These are phyloP conservation scores for Accipiter cooperii DNA, from an alignment of 2,113 vertebrate genomes.

Conservation along the genomic window DNA sequence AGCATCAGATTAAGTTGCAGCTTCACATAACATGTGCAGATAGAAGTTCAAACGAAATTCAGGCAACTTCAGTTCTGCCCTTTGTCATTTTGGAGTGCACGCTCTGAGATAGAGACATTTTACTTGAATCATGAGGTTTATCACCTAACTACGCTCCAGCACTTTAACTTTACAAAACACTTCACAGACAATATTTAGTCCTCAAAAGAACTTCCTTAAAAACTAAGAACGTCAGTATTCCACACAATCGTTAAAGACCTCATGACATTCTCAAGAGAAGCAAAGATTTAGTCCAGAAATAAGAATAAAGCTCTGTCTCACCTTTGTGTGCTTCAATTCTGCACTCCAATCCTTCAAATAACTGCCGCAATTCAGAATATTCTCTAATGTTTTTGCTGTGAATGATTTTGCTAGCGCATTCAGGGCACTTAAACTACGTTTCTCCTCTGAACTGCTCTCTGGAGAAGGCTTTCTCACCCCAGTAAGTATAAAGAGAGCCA, in stretches of 20 bases:
- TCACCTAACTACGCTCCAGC: background rate
- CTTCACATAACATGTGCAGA: background rate
- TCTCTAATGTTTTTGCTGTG: background rate
- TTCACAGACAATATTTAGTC: background rate
- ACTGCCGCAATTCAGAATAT: background rate
- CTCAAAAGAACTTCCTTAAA: conserved; percentile 3
- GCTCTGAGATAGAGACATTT: background rate
- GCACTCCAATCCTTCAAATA: background rate
- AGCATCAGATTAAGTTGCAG: background rate
- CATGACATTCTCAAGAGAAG: background rate
- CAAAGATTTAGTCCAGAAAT: background rate
- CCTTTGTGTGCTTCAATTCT: background rate
- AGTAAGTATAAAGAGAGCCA: background rate
- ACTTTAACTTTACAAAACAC: background rate
- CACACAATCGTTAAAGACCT: background rate
- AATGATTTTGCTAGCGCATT: background rate
- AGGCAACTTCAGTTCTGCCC: background rate
- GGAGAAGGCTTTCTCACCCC: conserved; percentile 36
- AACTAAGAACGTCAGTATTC: background rate
- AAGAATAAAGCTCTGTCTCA: background rate
- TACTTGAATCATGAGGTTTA: background rate
- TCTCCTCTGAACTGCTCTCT: conserved; percentile 30
- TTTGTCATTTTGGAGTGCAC: conserved; percentile 10
- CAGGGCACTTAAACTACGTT: conserved; percentile 15
- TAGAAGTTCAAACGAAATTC: background rate